A percentile compares a stretch with the other conserved stretches of the same genome.
These are phyloP conservation scores for Amblyraja radiata DNA, from an alignment of 2,797 vertebrate genomes.

Conservation along the genomic window DNA sequence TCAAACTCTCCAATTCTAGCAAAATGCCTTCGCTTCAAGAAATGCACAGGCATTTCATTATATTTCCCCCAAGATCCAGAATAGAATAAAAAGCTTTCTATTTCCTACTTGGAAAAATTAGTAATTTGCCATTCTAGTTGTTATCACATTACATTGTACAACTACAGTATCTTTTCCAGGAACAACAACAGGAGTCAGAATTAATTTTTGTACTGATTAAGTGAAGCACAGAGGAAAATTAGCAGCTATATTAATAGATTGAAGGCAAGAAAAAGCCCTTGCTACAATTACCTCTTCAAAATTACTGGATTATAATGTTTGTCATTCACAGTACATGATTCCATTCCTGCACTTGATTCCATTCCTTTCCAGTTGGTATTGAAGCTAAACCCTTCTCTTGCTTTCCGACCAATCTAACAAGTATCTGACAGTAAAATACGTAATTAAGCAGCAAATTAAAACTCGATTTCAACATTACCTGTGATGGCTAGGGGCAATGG, in stretches of 20 bases:
- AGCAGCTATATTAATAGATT: not conserved
- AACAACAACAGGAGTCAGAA: not conserved
- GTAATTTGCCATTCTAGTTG: not conserved
- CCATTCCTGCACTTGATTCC: not conserved
- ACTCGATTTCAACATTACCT: not conserved
- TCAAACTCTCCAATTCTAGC: slow-evolving; percentile 3
- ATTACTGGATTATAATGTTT: slow-evolving; percentile 11
- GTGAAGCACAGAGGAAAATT: not conserved
- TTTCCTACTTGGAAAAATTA: not conserved
- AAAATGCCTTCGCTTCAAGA: not conserved
- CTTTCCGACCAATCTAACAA: not conserved
- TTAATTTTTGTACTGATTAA: not conserved
- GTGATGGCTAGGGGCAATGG: not conserved
- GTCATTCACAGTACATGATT: not conserved
- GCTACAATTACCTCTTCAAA: not conserved
- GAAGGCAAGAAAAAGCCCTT: not conserved
- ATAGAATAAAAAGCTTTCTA: not conserved
- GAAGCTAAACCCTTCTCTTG: not conserved
- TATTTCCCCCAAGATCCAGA: not conserved
- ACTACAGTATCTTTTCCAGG: not conserved
- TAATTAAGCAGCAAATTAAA: not conserved
- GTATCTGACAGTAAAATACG: not conserved
- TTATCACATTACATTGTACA: not conserved
- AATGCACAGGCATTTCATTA: not conserved
- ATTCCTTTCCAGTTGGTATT: not conserved